These are phyloP conservation scores for Cyclophora albipunctata DNA, from an alignment of 2,888 invertebrate species.

Conservation along the genomic window DNA sequence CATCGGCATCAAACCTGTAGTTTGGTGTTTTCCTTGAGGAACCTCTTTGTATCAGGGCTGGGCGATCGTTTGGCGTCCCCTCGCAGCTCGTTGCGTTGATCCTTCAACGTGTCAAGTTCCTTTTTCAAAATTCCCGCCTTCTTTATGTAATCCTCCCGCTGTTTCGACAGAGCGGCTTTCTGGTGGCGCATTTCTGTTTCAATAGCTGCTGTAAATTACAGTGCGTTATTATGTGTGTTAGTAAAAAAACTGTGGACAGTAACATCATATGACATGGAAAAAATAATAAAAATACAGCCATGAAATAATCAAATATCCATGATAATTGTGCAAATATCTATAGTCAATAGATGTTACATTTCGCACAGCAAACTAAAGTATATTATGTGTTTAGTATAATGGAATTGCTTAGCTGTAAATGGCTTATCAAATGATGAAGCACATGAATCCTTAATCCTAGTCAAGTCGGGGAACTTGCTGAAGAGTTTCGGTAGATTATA, in stretches of 20 bases:
- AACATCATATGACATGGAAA: conserved; percentile 18
- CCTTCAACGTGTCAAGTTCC: conserved; percentile 85
- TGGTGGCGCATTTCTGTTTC: conserved; percentile 89
- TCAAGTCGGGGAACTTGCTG: neutral
- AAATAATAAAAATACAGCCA: neutral
- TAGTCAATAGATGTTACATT: conserved; percentile 21
- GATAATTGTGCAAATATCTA: no score
- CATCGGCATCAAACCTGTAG: conserved; percentile 79
- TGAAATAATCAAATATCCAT: no score
- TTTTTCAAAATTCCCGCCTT: conserved; percentile 83
- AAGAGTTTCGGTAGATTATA: no score
- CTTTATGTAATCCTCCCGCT: conserved; percentile 87
- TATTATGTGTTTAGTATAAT: conserved; percentile 1
- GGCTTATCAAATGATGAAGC: neutral
- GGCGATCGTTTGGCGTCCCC: conserved; percentile 80
- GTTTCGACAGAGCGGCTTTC: conserved; percentile 85
- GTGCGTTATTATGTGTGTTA: neutral
- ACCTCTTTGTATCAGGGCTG: conserved; percentile 84
- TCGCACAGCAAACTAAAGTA: conserved; percentile 17
- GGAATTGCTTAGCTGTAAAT: conserved; percentile 18
- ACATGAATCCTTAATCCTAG: neutral
- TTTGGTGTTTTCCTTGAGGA: conserved; percentile 88
- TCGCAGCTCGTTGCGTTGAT: conserved; percentile 85
- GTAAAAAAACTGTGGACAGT: conserved; percentile 14
- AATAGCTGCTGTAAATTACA: conserved; percentile 73